Evolutionary conservation across 1,140 invertebrate species (phyloP).

Genomic region (Drosophila navojoa): DNA sequence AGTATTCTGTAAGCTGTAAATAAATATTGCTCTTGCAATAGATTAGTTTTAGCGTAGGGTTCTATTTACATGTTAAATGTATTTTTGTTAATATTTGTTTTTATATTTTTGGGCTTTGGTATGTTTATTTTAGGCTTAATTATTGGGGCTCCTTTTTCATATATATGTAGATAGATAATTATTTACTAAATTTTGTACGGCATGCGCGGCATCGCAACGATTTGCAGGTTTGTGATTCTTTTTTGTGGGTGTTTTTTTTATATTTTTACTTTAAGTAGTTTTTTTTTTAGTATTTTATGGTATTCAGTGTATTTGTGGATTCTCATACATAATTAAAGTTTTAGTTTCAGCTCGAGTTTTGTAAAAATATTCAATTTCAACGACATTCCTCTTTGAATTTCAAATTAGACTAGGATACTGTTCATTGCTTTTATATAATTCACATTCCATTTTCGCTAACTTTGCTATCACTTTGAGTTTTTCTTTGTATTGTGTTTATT

Average conservation of each 20-base stretch:
- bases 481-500: slow-evolving; percentile 27
- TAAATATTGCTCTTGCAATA: slow-evolving; percentile 58
- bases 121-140: slow-evolving; percentile 9
- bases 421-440: slow-evolving; percentile 84
- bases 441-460: slow-evolving; percentile 82
- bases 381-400: slow-evolving; percentile 31
- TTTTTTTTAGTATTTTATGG: slow-evolving; percentile 5
- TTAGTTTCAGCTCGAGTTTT: slow-evolving; percentile 33
- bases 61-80: slow-evolving; percentile 50
- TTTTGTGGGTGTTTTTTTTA: slow-evolving; percentile 21
- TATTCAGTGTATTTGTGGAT: slow-evolving; percentile 17
- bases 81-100: slow-evolving; percentile 13
- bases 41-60: slow-evolving; percentile 47
- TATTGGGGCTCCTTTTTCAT: not conserved
- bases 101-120: not conserved
- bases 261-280: slow-evolving; percentile 2
- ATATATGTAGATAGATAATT: not conserved
- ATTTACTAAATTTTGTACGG: slow-evolving; percentile 50
- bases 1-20: slow-evolving; percentile 70
- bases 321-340: slow-evolving; percentile 15
- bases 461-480: slow-evolving; percentile 82
- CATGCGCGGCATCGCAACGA: slow-evolving; percentile 47
- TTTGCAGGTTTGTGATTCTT: slow-evolving; percentile 14
- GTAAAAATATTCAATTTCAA: slow-evolving; percentile 76
- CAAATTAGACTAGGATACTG: slow-evolving; percentile 81